Percentiles rank a stretch among this genome's conserved stretches.
phyloP scores from a whole-genome alignment of 2,888 invertebrate species.

The Macrosiphum euphorbiae region DNA sequence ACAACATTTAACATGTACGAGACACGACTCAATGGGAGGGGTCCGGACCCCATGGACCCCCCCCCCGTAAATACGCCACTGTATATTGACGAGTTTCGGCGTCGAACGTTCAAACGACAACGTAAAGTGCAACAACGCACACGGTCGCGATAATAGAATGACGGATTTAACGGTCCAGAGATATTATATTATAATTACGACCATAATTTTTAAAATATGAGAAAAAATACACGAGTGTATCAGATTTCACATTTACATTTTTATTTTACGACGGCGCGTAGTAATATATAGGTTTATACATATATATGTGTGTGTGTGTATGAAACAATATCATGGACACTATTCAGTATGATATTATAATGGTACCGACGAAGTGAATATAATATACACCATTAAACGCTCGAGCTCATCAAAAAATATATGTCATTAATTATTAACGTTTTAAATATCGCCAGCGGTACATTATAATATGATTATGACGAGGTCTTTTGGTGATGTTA shows the following conservation, averaged over 20 bases:
- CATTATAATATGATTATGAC: background rate
- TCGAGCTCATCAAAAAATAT: slow-evolving; percentile 11
- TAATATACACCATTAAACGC: slow-evolving; percentile 12
- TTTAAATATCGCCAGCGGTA: background rate
- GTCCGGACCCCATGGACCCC: too few relatives aligned
- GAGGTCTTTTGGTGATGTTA: background rate
- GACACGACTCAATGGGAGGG: too few relatives aligned
- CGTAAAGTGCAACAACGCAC: background rate
- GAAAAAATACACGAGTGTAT: slow-evolving; percentile 22
- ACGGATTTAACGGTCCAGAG: slow-evolving; percentile 16
- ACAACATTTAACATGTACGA: too few relatives aligned
- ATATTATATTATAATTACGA: slow-evolving; percentile 25
- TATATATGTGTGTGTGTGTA: background rate
- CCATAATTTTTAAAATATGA: slow-evolving; percentile 19
- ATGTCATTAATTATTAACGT: slow-evolving; percentile 20
- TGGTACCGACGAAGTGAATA: background rate
- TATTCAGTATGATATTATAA: background rate
- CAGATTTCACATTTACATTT: slow-evolving; percentile 43
- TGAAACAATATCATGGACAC: background rate
- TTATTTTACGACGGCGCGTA: slow-evolving; percentile 18
- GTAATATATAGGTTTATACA: background rate
- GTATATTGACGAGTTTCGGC: slow-evolving; percentile 37
- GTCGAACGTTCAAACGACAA: background rate
- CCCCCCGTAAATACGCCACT: too few relatives aligned
- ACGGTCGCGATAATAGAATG: slow-evolving; percentile 27